phyloP scores from a whole-genome alignment of 2,113 vertebrate genomes.

The Spheniscus mendiculus region DNA sequence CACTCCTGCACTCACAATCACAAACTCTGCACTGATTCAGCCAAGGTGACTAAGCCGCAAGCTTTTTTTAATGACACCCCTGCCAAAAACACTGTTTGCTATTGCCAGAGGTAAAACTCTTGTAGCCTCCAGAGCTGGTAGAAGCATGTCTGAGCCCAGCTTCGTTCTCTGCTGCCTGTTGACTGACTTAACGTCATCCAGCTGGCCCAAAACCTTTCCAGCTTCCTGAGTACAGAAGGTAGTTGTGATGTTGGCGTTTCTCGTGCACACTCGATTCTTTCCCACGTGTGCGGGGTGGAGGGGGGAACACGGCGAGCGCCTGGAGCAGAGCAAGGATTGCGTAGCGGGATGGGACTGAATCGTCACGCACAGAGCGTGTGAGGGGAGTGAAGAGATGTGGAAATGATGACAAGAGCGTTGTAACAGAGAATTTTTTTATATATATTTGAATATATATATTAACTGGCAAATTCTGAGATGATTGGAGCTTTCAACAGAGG shows the following conservation, averaged over 20 bases:
- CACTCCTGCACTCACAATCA: constrained; percentile 76
- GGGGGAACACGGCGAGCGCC: background rate
- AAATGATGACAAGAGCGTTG: constrained; percentile 6
- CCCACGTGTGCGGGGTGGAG: background rate
- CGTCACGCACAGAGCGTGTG: background rate
- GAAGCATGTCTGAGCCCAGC: constrained; percentile 62
- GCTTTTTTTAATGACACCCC: constrained; percentile 71
- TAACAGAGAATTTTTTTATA: constrained; percentile 45
- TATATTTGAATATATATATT: constrained; percentile 58
- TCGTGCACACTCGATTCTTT: background rate
- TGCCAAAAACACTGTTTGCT: constrained; percentile 67
- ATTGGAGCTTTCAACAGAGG: constrained; percentile 62
- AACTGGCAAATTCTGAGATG: constrained; percentile 57
- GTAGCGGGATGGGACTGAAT: background rate
- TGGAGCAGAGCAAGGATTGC: constrained; percentile 8
- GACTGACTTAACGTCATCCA: constrained; percentile 38
- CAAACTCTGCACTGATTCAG: constrained; percentile 66
- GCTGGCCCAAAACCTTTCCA: constrained; percentile 59
- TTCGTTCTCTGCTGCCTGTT: constrained; percentile 42
- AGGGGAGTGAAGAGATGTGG: constrained; percentile 12
- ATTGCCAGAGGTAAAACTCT: constrained; percentile 57
- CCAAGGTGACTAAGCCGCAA: constrained; percentile 48
- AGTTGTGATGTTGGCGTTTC: constrained; percentile 33
- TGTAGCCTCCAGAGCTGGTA: constrained; percentile 44
- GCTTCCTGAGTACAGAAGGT: constrained; percentile 31